Conservation (phyloP, 2,888 invertebrate species). For the Papilio gigon region DNA sequence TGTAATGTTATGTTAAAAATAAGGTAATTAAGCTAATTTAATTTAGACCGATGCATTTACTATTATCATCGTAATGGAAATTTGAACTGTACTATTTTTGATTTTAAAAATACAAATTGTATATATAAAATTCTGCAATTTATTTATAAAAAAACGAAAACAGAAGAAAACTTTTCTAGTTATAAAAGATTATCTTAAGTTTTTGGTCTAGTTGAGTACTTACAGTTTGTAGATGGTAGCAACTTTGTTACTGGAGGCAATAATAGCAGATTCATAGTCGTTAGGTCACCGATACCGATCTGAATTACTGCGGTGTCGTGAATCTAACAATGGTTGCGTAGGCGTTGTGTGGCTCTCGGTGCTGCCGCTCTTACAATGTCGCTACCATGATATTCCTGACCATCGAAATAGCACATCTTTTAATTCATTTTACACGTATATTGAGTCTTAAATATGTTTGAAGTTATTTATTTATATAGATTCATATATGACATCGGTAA, state of each 20-base stretch:
- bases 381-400: constrained; percentile 11
- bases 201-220: not conserved
- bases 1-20: too few relatives aligned
- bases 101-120: not conserved
- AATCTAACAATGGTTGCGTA: constrained; percentile 33
- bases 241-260: constrained; percentile 35
- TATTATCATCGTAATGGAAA: too few relatives aligned
- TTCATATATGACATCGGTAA: not conserved
- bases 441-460: not conserved
- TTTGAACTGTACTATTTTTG: not conserved
- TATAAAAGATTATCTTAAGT: constrained; percentile 12
- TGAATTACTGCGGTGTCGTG: constrained; percentile 41
- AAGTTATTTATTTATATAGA: too few relatives aligned
- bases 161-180: too few relatives aligned
- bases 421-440: not conserved
- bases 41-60: too few relatives aligned
- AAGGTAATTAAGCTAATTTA: too few relatives aligned
- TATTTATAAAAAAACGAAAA: not conserved
- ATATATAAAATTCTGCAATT: not conserved
- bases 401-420: not conserved
- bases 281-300: constrained; percentile 34
- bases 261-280: constrained; percentile 40
- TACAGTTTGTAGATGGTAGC: constrained; percentile 14
- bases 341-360: constrained; percentile 19
- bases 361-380: constrained; percentile 12